A percentile compares a stretch with the other conserved stretches of the same genome.
phyloP scores from a whole-genome alignment of 2,797 vertebrate species.

The Propithecus deckenii region DNA sequence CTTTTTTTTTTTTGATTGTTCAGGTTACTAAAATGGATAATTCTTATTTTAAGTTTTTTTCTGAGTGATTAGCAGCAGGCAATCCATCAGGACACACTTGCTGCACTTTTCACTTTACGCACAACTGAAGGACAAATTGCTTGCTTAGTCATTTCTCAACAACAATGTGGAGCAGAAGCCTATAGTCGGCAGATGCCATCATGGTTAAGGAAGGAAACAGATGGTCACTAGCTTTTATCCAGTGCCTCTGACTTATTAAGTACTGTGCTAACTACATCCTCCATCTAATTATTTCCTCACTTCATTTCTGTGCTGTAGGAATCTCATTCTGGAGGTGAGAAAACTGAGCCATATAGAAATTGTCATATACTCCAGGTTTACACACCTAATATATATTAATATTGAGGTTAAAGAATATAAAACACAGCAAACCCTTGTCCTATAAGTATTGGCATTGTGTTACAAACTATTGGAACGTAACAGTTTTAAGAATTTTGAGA shows the following conservation, averaged over 20 bases:
- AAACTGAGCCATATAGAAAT: neutral
- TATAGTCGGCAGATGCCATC: neutral
- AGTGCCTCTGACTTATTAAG: neutral
- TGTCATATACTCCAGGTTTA: neutral
- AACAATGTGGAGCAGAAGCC: neutral
- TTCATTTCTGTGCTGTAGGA: neutral
- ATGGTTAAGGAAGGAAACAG: neutral
- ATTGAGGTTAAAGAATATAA: neutral
- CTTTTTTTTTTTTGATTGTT: neutral
- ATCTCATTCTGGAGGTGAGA: neutral
- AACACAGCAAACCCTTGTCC: neutral
- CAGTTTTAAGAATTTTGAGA: neutral
- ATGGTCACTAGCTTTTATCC: neutral
- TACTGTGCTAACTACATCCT: neutral
- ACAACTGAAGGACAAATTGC: neutral
- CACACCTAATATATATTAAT: neutral
- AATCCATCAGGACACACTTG: neutral
- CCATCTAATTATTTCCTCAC: neutral
- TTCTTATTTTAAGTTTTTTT: neutral
- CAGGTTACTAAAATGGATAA: neutral
- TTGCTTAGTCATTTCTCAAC: neutral
- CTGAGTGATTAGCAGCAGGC: neutral
- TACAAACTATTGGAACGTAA: neutral
- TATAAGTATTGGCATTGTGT: neutral
- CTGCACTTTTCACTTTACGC: neutral